Base-by-base conservation (phyloP, 2,797 vertebrate species). In the Emydoidea blandingii region DNA sequence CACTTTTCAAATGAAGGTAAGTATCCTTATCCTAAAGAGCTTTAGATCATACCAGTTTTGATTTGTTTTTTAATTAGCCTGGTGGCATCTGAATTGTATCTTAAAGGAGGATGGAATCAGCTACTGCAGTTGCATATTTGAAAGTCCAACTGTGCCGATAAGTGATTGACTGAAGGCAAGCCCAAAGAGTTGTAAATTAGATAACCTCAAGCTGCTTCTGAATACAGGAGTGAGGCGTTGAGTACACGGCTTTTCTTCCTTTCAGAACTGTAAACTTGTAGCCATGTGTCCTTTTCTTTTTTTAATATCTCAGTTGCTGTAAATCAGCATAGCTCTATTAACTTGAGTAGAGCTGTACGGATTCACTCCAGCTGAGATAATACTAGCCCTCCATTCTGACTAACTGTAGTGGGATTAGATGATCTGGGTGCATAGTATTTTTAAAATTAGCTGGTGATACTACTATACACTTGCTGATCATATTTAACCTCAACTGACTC, bases 111-210 rank as follows among this genome's bases (percentile, higher is more conserved):
- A 87, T 4, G 3, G 79, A 50, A 41, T 82, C 87, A 86, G 87
- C 18, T 94, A 41, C 93, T 95, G 56, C 41, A 81, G 0, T 93
- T 83, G 27, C 41, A 4, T 4, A 2, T 90, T 81, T 92, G 81
- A 92, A 86, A 56, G 37, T 84, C 59, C 23, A 80, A 6, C 52
- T 57, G 54, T 76, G 79, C 88, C 89, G 94, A 93, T 96, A 93
- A 96, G 80, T 87, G 62, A 44, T 89, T 34, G 85, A 90, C 94
- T 86, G 89, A 89, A 87, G 92, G 37, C 86, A 96, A 78, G 52
- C n/a, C 79, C 12, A n/a, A 86, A n/a, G 68, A 87, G 23, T 52
- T 95, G 94, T 84, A 93, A 91, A 90, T 85, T 94, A 91, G 91
- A 74, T 57, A 27, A 79, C 92, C 81, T 81, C 81, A 54, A 82